Conservation (phyloP, 2,113 vertebrate genomes). For the Ariopsis seemanni region DNA sequence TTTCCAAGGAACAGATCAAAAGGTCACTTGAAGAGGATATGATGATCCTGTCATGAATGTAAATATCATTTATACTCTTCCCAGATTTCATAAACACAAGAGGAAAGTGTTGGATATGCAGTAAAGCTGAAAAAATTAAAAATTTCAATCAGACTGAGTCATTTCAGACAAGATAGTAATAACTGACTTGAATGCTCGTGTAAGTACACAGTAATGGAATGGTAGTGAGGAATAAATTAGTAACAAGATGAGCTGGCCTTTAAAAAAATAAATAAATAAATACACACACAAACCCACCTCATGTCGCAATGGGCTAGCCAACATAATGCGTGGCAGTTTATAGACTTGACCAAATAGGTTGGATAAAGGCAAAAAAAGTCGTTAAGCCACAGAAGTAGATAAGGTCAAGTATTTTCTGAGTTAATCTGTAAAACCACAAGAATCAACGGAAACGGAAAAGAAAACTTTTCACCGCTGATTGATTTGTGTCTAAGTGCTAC, state of each 20-base stretch:
- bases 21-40: background rate
- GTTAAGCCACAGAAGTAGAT: background rate
- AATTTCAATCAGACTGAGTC: no score
- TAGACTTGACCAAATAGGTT: background rate
- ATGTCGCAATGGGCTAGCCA: slow-evolving; percentile 12
- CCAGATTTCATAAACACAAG: background rate
- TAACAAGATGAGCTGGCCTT: background rate
- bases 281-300: background rate
- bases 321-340: slow-evolving; percentile 1
- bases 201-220: no score
- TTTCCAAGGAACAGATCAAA: background rate
- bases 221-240: background rate
- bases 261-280: no score
- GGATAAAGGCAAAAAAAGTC: background rate
- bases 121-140: background rate
- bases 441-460: background rate
- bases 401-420: no score
- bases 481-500: slow-evolving; percentile 34
- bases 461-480: slow-evolving; percentile 7
- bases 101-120: background rate
- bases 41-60: background rate
- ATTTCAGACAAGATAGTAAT: no score
- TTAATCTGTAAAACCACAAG: background rate
- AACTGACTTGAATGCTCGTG: no score
- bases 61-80: no score